These are phyloP conservation scores for Tribolium madens DNA, from an alignment of 1,140 invertebrate species.

Conservation along the genomic window DNA sequence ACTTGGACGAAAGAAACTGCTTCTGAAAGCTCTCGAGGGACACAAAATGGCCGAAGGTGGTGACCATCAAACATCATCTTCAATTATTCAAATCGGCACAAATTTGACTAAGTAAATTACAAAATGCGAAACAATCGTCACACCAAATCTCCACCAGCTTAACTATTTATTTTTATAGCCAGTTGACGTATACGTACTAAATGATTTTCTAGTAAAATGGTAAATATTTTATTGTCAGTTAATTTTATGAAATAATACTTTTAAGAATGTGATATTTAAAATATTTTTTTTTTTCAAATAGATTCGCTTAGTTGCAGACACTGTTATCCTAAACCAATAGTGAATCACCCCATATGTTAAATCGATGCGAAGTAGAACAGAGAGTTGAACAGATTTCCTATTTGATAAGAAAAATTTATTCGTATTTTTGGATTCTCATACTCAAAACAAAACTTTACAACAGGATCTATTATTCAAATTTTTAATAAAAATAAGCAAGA, in stretches of 20 bases:
- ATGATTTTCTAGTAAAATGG: too few relatives aligned
- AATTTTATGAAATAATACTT: not conserved
- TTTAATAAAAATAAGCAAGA: too few relatives aligned
- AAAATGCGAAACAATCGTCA: not conserved
- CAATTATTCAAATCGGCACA: slow-evolving; percentile 21
- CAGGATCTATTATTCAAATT: too few relatives aligned
- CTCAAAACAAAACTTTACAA: too few relatives aligned
- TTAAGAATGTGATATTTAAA: too few relatives aligned
- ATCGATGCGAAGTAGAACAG: not conserved
- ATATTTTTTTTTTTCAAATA: too few relatives aligned
- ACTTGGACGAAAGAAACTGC: slow-evolving; percentile 39
- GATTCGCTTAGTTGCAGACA: too few relatives aligned
- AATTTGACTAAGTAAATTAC: slow-evolving; percentile 4
- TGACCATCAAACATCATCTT: slow-evolving; percentile 27
- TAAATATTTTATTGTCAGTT: too few relatives aligned
- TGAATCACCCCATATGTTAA: not conserved
- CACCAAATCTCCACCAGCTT: not conserved
- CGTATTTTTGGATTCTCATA: too few relatives aligned
- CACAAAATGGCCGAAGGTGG: slow-evolving; percentile 13
- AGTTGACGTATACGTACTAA: too few relatives aligned
- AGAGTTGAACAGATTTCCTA: not conserved
- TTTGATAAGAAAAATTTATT: not conserved
- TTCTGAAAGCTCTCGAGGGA: slow-evolving; percentile 27
- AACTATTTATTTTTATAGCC: slow-evolving; percentile 15
- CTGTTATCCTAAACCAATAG: not conserved